Percentiles rank a stretch among this genome's conserved stretches.
Conservation (phyloP, 2,113 vertebrate species). For the Ceratotherium simum region DNA sequence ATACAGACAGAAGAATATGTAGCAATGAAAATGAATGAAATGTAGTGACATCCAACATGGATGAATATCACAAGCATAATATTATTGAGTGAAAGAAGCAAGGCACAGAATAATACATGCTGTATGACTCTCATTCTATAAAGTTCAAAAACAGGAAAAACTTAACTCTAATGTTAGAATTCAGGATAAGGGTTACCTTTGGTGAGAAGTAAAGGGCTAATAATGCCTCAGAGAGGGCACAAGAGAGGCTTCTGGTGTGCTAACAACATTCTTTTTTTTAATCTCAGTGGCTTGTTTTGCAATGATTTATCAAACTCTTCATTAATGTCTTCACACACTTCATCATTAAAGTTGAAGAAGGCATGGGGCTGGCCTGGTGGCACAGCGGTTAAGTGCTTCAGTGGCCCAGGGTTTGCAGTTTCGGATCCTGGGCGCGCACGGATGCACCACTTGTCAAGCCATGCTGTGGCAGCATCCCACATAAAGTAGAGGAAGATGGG, state of each 20-base stretch:
- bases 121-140: neutral
- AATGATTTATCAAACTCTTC: neutral
- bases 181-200: neutral
- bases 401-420: too few relatives aligned
- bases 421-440: too few relatives aligned
- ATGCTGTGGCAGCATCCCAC: too few relatives aligned
- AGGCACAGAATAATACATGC: neutral
- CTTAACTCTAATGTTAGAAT: neutral
- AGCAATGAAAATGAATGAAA: neutral
- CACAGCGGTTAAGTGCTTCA: too few relatives aligned
- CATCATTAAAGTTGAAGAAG: too few relatives aligned
- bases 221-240: too few relatives aligned
- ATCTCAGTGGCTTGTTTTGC: too few relatives aligned
- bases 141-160: neutral
- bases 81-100: neutral
- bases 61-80: too few relatives aligned
- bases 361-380: neutral
- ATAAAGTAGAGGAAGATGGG: too few relatives aligned
- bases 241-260: neutral
- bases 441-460: too few relatives aligned
- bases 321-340: neutral
- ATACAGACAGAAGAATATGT: rapidly evolving
- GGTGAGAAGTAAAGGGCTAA: neutral
- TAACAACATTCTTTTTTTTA: neutral
- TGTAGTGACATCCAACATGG: rapidly evolving